phyloP scores from a whole-genome alignment of 2,113 vertebrate genomes.

The Platycercus adscitus region DNA sequence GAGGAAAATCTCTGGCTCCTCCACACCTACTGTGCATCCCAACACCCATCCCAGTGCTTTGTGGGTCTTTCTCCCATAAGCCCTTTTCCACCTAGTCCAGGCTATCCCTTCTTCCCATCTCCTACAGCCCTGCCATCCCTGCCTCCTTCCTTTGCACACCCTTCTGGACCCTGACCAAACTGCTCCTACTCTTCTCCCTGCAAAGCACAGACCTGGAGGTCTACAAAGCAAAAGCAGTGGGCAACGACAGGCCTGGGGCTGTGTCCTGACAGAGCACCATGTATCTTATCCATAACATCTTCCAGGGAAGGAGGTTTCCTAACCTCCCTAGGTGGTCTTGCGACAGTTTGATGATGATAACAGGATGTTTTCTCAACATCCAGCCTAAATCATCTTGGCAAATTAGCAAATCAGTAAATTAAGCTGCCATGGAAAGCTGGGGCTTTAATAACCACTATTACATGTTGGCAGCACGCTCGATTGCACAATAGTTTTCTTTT shows the following conservation, averaged over 20 bases:
- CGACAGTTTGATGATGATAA: not conserved
- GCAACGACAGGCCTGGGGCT: not conserved
- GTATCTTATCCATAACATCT: not conserved
- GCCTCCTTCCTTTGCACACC: not conserved
- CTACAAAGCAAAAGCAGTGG: not conserved
- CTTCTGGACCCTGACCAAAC: not conserved
- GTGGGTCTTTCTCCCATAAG: not conserved
- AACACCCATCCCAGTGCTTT: not conserved
- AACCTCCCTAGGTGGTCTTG: constrained; percentile 50
- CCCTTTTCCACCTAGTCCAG: not conserved
- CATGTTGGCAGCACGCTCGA: not conserved
- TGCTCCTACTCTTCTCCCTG: not conserved
- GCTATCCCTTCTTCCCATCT: not conserved
- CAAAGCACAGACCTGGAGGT: not conserved
- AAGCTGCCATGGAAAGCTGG: constrained; percentile 27
- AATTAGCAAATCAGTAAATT: constrained; percentile 55
- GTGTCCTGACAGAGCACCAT: not conserved
- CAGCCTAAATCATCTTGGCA: constrained; percentile 44
- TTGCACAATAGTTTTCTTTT: constrained; percentile 44
- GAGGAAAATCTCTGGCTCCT: not conserved
- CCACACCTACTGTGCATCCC: not conserved
- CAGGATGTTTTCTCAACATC: constrained; percentile 49
- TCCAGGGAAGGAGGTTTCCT: not conserved
- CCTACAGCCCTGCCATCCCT: not conserved
- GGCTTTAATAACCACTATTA: constrained; percentile 32